Base-by-base conservation (phyloP, 2,888 invertebrate genomes). In the Malachius bipustulatus region DNA sequence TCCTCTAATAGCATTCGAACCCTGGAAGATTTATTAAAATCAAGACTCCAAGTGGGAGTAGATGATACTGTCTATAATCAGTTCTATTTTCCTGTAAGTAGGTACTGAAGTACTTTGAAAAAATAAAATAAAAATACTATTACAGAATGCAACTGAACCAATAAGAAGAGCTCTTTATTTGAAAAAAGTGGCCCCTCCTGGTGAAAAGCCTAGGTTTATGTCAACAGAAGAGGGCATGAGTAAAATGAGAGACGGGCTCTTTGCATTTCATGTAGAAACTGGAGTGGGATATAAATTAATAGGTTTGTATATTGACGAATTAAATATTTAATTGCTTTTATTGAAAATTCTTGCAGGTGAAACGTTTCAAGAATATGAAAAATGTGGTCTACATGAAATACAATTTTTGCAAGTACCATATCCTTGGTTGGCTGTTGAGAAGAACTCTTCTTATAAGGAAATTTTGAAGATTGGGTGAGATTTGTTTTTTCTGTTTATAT, bases 181-280 rank as follows among this genome's bases (percentile, higher is more conserved):
- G 34, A 68, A 70, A 40, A 78, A 77, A 60, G 69, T 82, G 1
- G 69, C 71, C 2, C 73, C 75, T 10, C 68, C 70, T 11, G 75
- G 76, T 9, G 62, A 67, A 14, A 60, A 59, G 26, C 66, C 71
- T 1, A 67, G 66, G 39, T 77, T 74, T 52, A 69, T 74, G 59
- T 48, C 66, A 1, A 62, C 77, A 45, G 70, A 74, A 41, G 72
- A 77, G 44, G 80, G 80, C 0, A 70, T 79, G 0, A 56, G 63
- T 41, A 66, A 59, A 47, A 63, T 80, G 47, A 64, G 70, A 46
- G 63, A 70, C 59, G 78, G 77, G 3, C 53, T 78, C 4, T 80
- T 77, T 52, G 79, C 79, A 3, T 79, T 81, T 48, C 77, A 82
- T 53, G 75, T 77, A 65, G 81, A 81, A 59, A 68, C 70, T 3